Evolutionary conservation across 1,140 invertebrate species (phyloP).

Genomic region (Acyrthosiphon pisum): DNA sequence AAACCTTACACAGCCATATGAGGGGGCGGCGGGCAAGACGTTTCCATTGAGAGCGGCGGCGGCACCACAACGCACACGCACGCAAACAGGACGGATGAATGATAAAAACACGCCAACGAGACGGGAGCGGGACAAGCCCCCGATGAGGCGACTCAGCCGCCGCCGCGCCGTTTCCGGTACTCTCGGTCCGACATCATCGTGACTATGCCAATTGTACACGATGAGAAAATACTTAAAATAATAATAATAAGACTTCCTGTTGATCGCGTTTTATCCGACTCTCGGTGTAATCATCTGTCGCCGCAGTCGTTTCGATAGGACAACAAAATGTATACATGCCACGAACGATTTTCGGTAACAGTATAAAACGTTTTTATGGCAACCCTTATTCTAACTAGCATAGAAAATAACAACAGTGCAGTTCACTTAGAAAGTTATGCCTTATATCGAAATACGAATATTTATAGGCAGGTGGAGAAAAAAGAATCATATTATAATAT

Average conservation of each 20-base stretch:
- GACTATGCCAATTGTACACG: slow-evolving; percentile 49
- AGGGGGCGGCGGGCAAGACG: slow-evolving; percentile 46
- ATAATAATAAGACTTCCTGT: slow-evolving; percentile 53
- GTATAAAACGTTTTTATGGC: neutral
- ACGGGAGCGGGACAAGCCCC: slow-evolving; percentile 28
- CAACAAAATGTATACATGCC: neutral
- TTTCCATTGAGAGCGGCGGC: slow-evolving; percentile 38
- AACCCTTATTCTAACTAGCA: neutral
- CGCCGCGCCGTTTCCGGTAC: slow-evolving; percentile 51
- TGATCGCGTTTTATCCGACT: slow-evolving; percentile 38
- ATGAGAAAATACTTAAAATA: slow-evolving; percentile 38
- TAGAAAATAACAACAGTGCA: neutral
- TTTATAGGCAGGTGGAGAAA: neutral
- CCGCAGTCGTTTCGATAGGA: neutral
- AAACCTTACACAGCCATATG: slow-evolving; percentile 46
- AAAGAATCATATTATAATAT: neutral
- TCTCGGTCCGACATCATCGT: slow-evolving; percentile 25
- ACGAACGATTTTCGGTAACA: neutral
- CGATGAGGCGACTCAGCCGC: slow-evolving; percentile 41
- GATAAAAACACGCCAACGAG: slow-evolving; percentile 53
- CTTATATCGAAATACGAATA: neutral
- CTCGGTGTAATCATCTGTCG: neutral
- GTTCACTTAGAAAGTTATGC: neutral
- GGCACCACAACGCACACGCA: neutral
- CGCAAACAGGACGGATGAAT: slow-evolving; percentile 50